Evolutionary conservation across 1,140 invertebrate species (phyloP).

Genomic region (Ladona fulva): DNA sequence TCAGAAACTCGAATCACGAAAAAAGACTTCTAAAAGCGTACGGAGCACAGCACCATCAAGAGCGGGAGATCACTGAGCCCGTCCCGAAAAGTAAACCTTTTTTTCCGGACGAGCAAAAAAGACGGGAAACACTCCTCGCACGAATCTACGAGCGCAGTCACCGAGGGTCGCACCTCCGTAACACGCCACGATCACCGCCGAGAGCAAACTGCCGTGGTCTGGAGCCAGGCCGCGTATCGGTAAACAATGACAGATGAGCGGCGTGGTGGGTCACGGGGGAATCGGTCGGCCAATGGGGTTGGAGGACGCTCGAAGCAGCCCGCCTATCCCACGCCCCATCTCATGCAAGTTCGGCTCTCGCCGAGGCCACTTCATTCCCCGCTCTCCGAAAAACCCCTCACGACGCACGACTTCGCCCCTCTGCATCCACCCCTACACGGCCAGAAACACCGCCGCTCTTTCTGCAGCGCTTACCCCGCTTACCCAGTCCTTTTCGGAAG

Average conservation of each 20-base stretch:
- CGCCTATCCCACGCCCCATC: constrained; percentile 17
- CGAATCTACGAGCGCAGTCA: too few relatives aligned
- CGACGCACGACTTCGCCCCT: constrained; percentile 17
- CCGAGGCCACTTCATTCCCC: too few relatives aligned
- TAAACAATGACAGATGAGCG: constrained; percentile 9
- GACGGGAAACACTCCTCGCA: too few relatives aligned
- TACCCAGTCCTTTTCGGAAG: background rate
- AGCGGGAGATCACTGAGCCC: too few relatives aligned
- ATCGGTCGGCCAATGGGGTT: background rate
- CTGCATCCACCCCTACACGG: background rate
- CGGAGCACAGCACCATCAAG: too few relatives aligned
- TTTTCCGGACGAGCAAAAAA: too few relatives aligned
- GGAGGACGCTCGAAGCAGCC: background rate
- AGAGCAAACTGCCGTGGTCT: background rate
- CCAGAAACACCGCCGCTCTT: too few relatives aligned
- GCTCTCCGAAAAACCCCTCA: background rate
- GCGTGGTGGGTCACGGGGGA: background rate
- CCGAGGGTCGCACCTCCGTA: too few relatives aligned
- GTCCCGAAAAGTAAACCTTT: too few relatives aligned
- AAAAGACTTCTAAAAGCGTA: too few relatives aligned
- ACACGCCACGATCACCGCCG: background rate
- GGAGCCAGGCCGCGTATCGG: background rate
- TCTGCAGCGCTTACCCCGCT: constrained; percentile 17
- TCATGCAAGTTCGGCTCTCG: background rate
- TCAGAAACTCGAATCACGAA: too few relatives aligned